Evolutionary conservation across 1,140 invertebrate genomes (phyloP).

Genomic region (Belonocnema kinseyi): DNA sequence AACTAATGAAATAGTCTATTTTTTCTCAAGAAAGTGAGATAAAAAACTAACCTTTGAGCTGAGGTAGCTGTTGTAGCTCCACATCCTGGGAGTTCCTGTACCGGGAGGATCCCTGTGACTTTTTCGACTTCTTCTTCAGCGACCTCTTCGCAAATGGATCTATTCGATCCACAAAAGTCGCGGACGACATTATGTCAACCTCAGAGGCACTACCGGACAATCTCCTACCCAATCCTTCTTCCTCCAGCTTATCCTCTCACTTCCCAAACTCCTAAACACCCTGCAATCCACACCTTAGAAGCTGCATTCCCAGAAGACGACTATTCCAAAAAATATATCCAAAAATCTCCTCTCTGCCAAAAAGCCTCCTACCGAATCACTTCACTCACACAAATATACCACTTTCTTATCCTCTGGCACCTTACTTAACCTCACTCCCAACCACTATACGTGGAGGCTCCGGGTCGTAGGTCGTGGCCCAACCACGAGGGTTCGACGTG

Average conservation of each 20-base stretch:
- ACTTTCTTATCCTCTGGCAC: background rate
- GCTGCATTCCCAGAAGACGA: constrained; percentile 48
- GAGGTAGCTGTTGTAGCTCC: constrained; percentile 89
- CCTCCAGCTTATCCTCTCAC: constrained; percentile 38
- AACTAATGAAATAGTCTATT: background rate
- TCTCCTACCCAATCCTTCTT: constrained; percentile 53
- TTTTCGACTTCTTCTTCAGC: constrained; percentile 94
- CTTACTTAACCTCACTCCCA: constrained; percentile 24
- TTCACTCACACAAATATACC: background rate
- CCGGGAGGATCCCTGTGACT: constrained; percentile 92
- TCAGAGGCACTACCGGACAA: constrained; percentile 46
- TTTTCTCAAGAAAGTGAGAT: background rate
- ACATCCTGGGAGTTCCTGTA: constrained; percentile 93
- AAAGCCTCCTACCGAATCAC: background rate
- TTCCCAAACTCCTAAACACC: constrained; percentile 44
- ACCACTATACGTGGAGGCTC: constrained; percentile 8
- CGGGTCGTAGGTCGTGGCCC: background rate
- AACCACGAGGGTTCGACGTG: constrained; percentile 6
- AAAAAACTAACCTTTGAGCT: constrained; percentile 86
- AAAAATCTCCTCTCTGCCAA: constrained; percentile 19
- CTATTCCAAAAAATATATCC: constrained; percentile 41
- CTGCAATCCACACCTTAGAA: constrained; percentile 52
- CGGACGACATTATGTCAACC: constrained; percentile 80
- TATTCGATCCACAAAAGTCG: constrained; percentile 94
- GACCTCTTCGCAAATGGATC: constrained; percentile 95